Evolutionary conservation across 2,113 vertebrate species (phyloP), one percentile per base, ranked within the genome.

Genomic region (Ranitomeya imitator): DNA sequence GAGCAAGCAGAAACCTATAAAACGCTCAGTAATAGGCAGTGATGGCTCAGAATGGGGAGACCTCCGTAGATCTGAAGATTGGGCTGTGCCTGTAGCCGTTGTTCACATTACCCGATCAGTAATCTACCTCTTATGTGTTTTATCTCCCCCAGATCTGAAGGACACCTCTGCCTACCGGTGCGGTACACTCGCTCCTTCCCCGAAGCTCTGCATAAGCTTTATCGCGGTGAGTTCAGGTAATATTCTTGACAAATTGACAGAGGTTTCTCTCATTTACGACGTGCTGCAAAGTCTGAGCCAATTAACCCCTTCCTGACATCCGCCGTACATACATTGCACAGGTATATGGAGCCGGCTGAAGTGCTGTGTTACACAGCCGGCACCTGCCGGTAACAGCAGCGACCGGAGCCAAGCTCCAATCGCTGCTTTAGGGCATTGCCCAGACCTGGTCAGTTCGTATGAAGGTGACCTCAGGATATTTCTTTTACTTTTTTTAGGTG

Each of bases 211-310:
- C 92, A 93, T 91, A 99, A 97, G 92, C 96, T 99, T 88, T 95
- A 92, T 88, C 94, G 95, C 90, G 98, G 98, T 92, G 96, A 99
- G 92, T 99, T 99, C 97, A 99, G 98, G 98, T 99, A 95, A 82
- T 97, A 96, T 90, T 92, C 90, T 5, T 61, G 19, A 23, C 37
- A 51, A 54, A 15, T 21, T 18, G 26, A 23, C 14, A 55, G 57
- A 81, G 45, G 7, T 52, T 81, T 60, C 23, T 11, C 16, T 67
- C 6, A 3, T 67, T 67, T 19, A 63, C 18, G 6, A 63, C 61
- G 18, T 21, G 59, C 59, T 60, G 37, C 37, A 45, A 45, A 45
- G 37, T 45, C 37, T 45, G 3, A 45, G 37, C 37, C 37, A 45
- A 45, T 45, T 45, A 45, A 45, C 37, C 37, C 37, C 37, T 45